phyloP scores from a whole-genome alignment of 37 sponge, comb jelly and placozoan genomes.

The Halisarca cf. caerulea region DNA sequence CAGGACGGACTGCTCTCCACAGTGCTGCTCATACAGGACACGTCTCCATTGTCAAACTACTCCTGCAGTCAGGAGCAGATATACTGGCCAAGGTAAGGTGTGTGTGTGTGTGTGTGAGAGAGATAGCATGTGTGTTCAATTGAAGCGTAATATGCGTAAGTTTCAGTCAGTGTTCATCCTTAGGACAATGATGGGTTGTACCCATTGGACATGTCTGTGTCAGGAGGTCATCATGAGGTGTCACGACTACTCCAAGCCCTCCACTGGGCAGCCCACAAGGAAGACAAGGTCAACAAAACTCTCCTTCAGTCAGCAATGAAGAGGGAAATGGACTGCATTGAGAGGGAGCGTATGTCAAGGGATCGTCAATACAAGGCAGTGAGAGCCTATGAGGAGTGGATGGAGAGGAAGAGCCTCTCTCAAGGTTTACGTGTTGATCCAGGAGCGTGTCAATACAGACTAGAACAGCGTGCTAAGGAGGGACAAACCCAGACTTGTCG shows the following conservation, averaged over 20 bases:
- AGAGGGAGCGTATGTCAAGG: not conserved
- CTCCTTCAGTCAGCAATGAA: slow-evolving; percentile 31
- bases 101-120: not conserved
- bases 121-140: too few relatives aligned
- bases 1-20: slow-evolving; percentile 59
- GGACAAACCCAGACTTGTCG: not conserved
- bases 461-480: not conserved
- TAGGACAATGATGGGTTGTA: slow-evolving; percentile 57
- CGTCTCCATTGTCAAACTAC: slow-evolving; percentile 32
- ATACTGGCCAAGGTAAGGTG: slow-evolving; percentile 45
- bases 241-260: slow-evolving; percentile 60
- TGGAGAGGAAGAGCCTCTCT: slow-evolving; percentile 10
- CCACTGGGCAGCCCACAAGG: slow-evolving; percentile 73
- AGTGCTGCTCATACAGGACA: slow-evolving; percentile 43
- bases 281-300: not conserved
- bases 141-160: too few relatives aligned
- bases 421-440: not conserved
- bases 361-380: not conserved
- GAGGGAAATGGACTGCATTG: slow-evolving; percentile 29
- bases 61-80: slow-evolving; percentile 56
- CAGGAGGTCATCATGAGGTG: slow-evolving; percentile 65
- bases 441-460: not conserved
- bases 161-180: not conserved
- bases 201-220: slow-evolving; percentile 49
- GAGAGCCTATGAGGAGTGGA: slow-evolving; percentile 48